Evolutionary conservation across 2,113 vertebrate species (phyloP).

Genomic region (Plecotus auritus): DNA sequence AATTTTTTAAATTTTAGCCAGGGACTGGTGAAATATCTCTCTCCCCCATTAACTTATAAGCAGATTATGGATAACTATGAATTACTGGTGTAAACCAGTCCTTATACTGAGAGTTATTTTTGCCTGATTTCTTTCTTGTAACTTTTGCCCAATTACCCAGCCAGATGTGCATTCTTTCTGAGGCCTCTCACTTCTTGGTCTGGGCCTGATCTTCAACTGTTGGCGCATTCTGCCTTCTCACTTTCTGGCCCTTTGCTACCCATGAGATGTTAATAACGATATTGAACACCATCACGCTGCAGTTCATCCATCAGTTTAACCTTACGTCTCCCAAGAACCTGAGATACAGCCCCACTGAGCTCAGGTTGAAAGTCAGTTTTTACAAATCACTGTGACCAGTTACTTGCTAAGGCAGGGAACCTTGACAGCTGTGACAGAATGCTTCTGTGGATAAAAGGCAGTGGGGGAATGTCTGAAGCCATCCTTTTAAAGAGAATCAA

Average conservation of each 20-base stretch:
- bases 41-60: background rate
- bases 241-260: background rate
- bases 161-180: background rate
- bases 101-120: background rate
- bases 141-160: background rate
- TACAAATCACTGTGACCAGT: slow-evolving; percentile 64
- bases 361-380: slow-evolving; percentile 63
- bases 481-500: slow-evolving; percentile 59
- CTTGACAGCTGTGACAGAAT: slow-evolving; percentile 71
- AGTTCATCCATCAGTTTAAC: slow-evolving; percentile 71
- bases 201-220: background rate
- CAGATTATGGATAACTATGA: background rate
- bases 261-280: background rate
- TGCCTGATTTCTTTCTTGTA: background rate
- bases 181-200: background rate
- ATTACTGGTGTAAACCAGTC: background rate
- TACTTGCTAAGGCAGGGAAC: slow-evolving; percentile 54
- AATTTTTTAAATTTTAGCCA: background rate
- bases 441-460: slow-evolving; percentile 68
- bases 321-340: slow-evolving; percentile 63
- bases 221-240: background rate
- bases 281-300: background rate
- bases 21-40: background rate
- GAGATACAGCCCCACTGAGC: slow-evolving; percentile 35
- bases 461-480: slow-evolving; percentile 12